Evolutionary conservation across 2,797 vertebrate species (phyloP).

Genomic region (Schizothorax lantsangensis): DNA sequence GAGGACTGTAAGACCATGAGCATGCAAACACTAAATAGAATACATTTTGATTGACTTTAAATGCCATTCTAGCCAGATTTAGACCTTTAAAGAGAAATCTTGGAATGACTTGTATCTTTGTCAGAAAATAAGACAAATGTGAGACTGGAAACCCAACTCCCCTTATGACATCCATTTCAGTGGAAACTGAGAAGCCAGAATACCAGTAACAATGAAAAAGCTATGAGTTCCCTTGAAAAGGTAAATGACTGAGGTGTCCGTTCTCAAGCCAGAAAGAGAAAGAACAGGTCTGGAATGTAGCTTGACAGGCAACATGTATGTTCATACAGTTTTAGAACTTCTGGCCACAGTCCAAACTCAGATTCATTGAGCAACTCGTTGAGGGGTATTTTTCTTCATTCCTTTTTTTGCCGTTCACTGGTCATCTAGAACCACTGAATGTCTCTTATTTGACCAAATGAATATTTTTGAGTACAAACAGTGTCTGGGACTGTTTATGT

Average conservation of each 20-base stretch:
- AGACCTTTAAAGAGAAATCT: slow-evolving; percentile 2
- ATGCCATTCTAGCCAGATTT: background rate
- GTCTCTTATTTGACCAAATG: background rate
- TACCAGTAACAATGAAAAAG: slow-evolving; percentile 24
- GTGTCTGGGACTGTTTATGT: background rate
- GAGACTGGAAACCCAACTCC: slow-evolving; percentile 28
- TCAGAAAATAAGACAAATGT: slow-evolving; percentile 5
- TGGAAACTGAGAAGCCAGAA: slow-evolving; percentile 37
- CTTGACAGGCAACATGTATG: slow-evolving; percentile 15
- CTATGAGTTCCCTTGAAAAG: slow-evolving; percentile 16
- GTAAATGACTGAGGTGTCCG: slow-evolving; percentile 30
- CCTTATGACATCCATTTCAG: slow-evolving; percentile 33
- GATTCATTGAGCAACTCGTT: background rate
- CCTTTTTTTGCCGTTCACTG: background rate
- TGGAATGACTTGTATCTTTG: too few relatives aligned
- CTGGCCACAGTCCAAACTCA: slow-evolving; percentile 16
- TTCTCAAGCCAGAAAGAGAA: slow-evolving; percentile 33
- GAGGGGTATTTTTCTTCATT: slow-evolving; percentile 11
- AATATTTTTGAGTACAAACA: background rate
- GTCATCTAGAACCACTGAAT: slow-evolving; percentile 14
- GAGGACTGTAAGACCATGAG: background rate
- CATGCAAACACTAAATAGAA: background rate
- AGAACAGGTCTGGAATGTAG: slow-evolving; percentile 36
- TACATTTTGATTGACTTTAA: background rate
- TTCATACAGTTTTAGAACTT: slow-evolving; percentile 33